These are phyloP conservation scores for Chloebia gouldiae DNA, from an alignment of 2,113 vertebrate species.

Conservation along the genomic window DNA sequence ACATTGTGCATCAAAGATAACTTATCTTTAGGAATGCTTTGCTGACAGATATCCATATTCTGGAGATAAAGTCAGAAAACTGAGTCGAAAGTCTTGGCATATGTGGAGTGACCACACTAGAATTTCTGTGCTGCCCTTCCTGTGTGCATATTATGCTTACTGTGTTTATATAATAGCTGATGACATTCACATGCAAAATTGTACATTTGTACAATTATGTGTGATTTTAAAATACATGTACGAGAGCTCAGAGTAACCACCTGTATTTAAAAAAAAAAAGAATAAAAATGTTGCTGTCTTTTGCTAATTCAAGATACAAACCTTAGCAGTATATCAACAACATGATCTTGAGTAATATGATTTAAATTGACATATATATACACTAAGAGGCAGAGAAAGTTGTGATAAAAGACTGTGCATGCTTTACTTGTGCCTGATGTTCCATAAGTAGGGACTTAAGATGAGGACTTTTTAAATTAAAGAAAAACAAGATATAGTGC, in stretches of 20 bases:
- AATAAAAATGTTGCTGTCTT: not conserved
- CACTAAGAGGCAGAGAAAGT: not conserved
- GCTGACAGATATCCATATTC: not conserved
- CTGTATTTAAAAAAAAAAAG: not conserved
- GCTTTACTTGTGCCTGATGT: constrained; percentile 24
- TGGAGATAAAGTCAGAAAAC: not conserved
- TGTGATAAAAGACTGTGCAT: not conserved
- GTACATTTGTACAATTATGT: not conserved
- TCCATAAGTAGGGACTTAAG: not conserved
- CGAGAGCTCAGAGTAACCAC: not conserved
- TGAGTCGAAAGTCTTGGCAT: not conserved
- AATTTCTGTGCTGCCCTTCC: not conserved
- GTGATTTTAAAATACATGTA: not conserved
- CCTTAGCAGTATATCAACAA: not conserved
- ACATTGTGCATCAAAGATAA: not conserved
- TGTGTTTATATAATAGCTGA: not conserved
- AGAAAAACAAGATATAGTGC: constrained; percentile 42
- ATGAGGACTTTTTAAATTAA: constrained; percentile 49
- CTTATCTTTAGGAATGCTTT: not conserved
- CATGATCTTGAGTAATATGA: not conserved
- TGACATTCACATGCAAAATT: not conserved
- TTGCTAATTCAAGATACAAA: not conserved
- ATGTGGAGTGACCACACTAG: fast-evolving
- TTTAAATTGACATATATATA: not conserved
- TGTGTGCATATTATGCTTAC: not conserved